These are phyloP conservation scores for Neolamprologus brichardi DNA, from an alignment of 2,113 vertebrate species.

Conservation along the genomic window DNA sequence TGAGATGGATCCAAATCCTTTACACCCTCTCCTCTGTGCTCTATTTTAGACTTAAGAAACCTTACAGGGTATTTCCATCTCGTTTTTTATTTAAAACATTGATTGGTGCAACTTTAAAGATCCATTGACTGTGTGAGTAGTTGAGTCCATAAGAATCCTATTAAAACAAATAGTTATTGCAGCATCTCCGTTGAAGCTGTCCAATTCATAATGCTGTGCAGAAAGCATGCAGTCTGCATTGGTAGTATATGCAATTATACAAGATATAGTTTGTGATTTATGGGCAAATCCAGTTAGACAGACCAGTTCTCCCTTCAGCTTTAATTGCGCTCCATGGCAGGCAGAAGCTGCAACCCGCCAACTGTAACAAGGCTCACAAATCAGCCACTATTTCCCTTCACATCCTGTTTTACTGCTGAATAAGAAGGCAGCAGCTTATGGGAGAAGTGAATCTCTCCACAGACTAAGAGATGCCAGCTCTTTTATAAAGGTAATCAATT, in stretches of 20 bases:
- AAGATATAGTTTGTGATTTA: neutral
- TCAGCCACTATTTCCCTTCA: neutral
- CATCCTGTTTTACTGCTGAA: neutral
- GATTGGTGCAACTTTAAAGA: neutral
- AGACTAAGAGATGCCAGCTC: neutral
- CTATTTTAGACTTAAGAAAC: neutral
- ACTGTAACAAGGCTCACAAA: conserved; percentile 1
- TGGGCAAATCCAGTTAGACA: neutral
- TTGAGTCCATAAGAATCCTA: neutral
- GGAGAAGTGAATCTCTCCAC: neutral
- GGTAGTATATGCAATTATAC: neutral
- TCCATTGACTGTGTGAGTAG: neutral
- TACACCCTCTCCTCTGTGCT: neutral
- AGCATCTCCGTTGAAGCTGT: neutral
- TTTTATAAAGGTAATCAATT: neutral
- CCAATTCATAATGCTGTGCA: neutral
- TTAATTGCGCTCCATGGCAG: neutral
- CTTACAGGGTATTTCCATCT: neutral
- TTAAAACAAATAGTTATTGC: neutral
- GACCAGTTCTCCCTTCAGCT: neutral
- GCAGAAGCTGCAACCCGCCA: neutral
- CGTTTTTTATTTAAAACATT: neutral
- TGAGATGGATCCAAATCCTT: neutral
- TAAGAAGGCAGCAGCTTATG: neutral
- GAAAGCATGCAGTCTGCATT: neutral